These are phyloP conservation scores for Cheiracanthium punctorium DNA, from an alignment of 2,888 invertebrate species.

Conservation along the genomic window DNA sequence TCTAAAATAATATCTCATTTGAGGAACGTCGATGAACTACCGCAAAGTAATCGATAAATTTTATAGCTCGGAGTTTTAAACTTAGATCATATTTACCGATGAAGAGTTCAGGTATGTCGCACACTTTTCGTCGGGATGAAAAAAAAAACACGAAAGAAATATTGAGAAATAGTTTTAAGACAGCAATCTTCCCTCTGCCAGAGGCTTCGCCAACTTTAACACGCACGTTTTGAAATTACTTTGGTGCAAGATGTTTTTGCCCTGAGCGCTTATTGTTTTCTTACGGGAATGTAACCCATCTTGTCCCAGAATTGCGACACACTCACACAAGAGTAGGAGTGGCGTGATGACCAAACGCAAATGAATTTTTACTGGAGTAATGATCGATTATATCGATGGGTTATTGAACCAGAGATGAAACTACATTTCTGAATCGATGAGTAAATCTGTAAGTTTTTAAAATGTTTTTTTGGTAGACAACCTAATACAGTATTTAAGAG, in stretches of 20 bases:
- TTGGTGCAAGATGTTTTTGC: constrained; percentile 22
- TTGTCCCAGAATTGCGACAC: constrained; percentile 6
- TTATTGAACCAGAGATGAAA: no score
- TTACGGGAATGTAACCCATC: constrained; percentile 11
- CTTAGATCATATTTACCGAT: background rate
- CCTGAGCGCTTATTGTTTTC: constrained; percentile 59
- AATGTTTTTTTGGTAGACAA: no score
- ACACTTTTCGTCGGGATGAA: constrained; percentile 2
- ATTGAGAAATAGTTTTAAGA: background rate
- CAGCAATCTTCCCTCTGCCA: constrained; percentile 18
- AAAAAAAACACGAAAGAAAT: background rate
- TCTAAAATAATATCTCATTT: no score
- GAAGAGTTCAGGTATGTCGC: background rate
- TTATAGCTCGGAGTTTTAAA: no score
- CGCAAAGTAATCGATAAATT: no score
- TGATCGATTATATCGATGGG: no score
- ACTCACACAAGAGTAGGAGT: no score
- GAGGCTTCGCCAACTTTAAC: constrained; percentile 29
- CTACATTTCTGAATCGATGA: no score
- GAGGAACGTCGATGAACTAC: no score
- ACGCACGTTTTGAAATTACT: constrained; percentile 18
- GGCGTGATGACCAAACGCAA: no score
- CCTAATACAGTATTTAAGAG: no score
- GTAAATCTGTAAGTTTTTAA: no score
- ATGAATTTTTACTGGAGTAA: background rate